Evolutionary conservation across 2,113 vertebrate genomes (phyloP).

Genomic region (Vicugna pacos): DNA sequence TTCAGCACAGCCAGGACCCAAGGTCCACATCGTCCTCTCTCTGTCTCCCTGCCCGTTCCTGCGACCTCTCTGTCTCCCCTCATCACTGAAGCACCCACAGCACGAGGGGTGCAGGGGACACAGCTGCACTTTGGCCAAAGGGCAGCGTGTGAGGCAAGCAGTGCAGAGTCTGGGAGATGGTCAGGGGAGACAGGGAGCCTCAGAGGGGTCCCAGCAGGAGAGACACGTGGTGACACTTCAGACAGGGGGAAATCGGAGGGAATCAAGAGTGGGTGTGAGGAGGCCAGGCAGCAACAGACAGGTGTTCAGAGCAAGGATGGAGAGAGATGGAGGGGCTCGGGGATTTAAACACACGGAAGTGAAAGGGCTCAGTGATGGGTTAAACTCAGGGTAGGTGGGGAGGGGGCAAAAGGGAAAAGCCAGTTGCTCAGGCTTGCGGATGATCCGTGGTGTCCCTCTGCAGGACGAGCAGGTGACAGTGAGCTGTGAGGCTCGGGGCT

Average conservation of each 20-base stretch:
- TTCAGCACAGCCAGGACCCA: too few relatives aligned
- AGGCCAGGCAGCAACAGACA: neutral
- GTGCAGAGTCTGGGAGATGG: fast-evolving
- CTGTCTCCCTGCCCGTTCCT: neutral
- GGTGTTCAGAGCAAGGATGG: too few relatives aligned
- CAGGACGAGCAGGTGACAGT: neutral
- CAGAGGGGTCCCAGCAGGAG: neutral
- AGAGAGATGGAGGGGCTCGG: neutral
- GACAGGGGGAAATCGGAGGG: neutral
- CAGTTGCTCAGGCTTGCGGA: neutral
- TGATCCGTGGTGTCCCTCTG: too few relatives aligned
- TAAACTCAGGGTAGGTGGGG: neutral
- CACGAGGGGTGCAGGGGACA: too few relatives aligned
- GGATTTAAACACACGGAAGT: neutral
- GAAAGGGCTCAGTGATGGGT: neutral
- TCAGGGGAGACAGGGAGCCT: neutral
- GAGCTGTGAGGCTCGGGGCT: neutral
- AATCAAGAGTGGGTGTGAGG: neutral
- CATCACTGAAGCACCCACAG: neutral
- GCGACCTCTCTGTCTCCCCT: neutral
- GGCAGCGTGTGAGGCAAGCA: neutral
- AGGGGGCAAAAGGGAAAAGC: neutral
- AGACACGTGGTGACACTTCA: neutral
- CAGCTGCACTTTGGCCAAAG: neutral
- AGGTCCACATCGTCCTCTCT: neutral